These are phyloP conservation scores for Siphamia tubifer DNA, from an alignment of 2,113 vertebrate genomes.

Conservation along the genomic window DNA sequence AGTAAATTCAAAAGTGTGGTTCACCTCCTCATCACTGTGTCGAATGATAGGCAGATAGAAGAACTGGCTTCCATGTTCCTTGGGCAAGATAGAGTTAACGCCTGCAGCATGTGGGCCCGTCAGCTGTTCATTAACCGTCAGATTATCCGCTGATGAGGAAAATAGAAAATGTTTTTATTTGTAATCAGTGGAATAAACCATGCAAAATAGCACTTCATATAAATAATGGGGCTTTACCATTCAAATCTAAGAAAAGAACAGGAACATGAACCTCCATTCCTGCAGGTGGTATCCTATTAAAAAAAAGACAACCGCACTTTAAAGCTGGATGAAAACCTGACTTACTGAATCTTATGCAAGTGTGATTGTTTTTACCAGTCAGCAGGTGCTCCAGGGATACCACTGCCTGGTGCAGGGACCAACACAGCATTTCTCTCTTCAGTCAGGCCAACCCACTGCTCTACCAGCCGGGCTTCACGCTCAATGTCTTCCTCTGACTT, in stretches of 20 bases:
- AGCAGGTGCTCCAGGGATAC: slow-evolving; percentile 93
- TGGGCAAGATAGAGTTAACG: slow-evolving; percentile 96
- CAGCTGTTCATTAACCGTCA: slow-evolving; percentile 92
- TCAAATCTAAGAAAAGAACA: slow-evolving; percentile 95
- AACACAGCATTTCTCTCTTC: slow-evolving; percentile 96
- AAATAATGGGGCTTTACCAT: slow-evolving; percentile 80
- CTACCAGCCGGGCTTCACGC: slow-evolving; percentile 91
- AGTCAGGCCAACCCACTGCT: slow-evolving; percentile 98
- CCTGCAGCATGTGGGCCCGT: slow-evolving; percentile 90
- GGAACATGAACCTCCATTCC: slow-evolving; percentile 97
- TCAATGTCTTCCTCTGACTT: slow-evolving; percentile 93
- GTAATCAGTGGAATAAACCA: neutral
- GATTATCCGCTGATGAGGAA: slow-evolving; percentile 87
- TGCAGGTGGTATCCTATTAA: slow-evolving; percentile 90
- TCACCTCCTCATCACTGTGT: slow-evolving; percentile 93
- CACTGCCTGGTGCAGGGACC: slow-evolving; percentile 92
- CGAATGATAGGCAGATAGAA: slow-evolving; percentile 97
- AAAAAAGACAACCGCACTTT: slow-evolving; percentile 8
- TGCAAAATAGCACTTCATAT: neutral
- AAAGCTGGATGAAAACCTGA: neutral
- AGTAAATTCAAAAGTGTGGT: neutral
- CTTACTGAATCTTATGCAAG: neutral
- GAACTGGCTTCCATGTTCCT: slow-evolving; percentile 97
- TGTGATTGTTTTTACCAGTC: slow-evolving; percentile 82
- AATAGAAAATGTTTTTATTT: slow-evolving; percentile 10